Evolutionary conservation across 2,888 invertebrate genomes (phyloP).

Genomic region (Deilephila porcellus): DNA sequence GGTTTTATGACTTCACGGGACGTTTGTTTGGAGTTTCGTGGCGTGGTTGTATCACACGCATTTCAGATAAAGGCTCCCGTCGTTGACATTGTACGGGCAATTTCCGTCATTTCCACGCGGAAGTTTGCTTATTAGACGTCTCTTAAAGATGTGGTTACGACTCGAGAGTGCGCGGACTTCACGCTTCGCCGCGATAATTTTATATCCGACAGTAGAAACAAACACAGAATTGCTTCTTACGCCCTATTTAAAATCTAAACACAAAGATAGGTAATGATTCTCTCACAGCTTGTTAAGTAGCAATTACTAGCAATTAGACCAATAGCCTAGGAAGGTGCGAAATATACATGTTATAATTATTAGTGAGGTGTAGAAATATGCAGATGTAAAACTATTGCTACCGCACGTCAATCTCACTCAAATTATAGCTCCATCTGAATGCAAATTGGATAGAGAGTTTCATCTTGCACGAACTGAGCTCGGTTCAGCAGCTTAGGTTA

Average conservation of each 20-base stretch:
- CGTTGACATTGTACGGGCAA: slow-evolving; percentile 62
- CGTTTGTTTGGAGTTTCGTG: slow-evolving; percentile 73
- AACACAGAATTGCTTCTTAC: slow-evolving; percentile 7
- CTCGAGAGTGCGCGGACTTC: slow-evolving; percentile 15
- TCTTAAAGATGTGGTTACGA: slow-evolving; percentile 25
- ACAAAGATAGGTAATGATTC: background rate
- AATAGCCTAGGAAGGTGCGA: background rate
- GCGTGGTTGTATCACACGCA: slow-evolving; percentile 73
- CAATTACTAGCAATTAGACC: slow-evolving; percentile 1
- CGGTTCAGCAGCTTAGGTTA: slow-evolving; percentile 23
- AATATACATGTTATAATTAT: slow-evolving; percentile 2
- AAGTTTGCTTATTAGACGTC: slow-evolving; percentile 30
- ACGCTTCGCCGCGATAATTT: slow-evolving; percentile 10
- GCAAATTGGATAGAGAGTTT: slow-evolving; percentile 25
- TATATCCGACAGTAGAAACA: slow-evolving; percentile 8
- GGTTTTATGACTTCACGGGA: slow-evolving; percentile 82
- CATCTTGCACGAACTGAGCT: slow-evolving; percentile 15
- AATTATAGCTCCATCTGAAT: slow-evolving; percentile 24
- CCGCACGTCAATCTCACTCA: slow-evolving; percentile 21
- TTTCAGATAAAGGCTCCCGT: slow-evolving; percentile 66
- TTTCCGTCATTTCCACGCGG: slow-evolving; percentile 52
- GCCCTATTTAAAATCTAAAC: slow-evolving; percentile 7
- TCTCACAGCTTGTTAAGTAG: slow-evolving; percentile 8
- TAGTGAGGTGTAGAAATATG: slow-evolving; percentile 5
- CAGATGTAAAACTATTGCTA: slow-evolving; percentile 24